Base-by-base conservation (phyloP, 2,888 invertebrate genomes). In the Spodoptera littoralis region DNA sequence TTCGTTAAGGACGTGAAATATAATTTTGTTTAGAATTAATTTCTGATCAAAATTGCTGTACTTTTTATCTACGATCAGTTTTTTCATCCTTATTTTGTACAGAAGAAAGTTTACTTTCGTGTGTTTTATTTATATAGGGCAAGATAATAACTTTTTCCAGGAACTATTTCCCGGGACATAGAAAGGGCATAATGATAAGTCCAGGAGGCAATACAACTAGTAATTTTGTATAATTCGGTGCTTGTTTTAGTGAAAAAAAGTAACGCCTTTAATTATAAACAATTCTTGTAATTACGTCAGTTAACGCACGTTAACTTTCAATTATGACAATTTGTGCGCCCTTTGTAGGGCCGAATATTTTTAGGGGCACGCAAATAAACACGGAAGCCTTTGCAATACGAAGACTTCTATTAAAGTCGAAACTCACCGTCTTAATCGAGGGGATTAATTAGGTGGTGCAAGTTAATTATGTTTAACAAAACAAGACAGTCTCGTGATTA, bases 161-260 rank as follows among this genome's bases (percentile, higher is more conserved):
- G 70, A 74, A 71, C 62, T 65, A 77, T 79, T 80, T 78, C 64
- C 74, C 63, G 70, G 65, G 60, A 70, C 60, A 73, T 67, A 71
- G 57, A 70, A 53, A 63, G 65, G 70, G 65, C 67, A 60, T 84
- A 82, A 84, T 85, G 79, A 84, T 84, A 85, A 81, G 77, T 84
- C 73, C 70, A 78, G 79, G 68, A 70, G 62, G 57, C 69, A 84
- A 73, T 79, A 82, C 79, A 88, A 85, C 86, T 80, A 83, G 88
- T 85, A 90, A 91, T 92, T 91, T 88, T 65, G 79, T 87, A 85
- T 88, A 89, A 91, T 90, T 86, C 83, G 80, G 77, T 70, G 81
- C 82, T 86, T 82, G 85, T 85, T 87, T 81, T 80, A 77, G 84
- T 83, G 83, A 81, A 82, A 84, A 80, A 85, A 84, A 84, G 84